Evolutionary conservation across 2,888 invertebrate species (phyloP).

Genomic region (Lasioglossum morio): DNA sequence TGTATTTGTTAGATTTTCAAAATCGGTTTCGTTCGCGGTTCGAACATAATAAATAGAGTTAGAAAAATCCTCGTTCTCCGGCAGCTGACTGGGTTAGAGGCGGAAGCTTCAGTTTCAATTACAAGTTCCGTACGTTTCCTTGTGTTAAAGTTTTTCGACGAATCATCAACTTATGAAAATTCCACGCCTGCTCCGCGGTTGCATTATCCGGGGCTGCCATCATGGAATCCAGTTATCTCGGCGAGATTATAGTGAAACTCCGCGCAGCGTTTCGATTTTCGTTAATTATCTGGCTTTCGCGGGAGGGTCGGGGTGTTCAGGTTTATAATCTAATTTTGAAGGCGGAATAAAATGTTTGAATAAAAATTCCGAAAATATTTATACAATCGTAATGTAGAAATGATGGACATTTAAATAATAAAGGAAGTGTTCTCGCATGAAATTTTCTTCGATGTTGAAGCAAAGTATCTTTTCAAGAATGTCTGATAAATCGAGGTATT

Average conservation of each 20-base stretch:
- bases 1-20: too few relatives aligned
- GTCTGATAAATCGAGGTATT: not conserved
- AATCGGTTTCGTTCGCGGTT: too few relatives aligned
- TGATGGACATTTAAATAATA: too few relatives aligned
- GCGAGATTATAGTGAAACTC: constrained; percentile 10
- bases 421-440: not conserved
- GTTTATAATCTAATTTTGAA: not conserved
- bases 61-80: not conserved
- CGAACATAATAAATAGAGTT: not conserved
- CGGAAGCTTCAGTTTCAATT: not conserved
- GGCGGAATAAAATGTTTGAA: not conserved
- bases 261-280: constrained; percentile 23
- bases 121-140: not conserved
- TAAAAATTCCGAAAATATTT: not conserved
- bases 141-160: not conserved
- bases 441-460: not conserved
- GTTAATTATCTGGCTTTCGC: constrained; percentile 20
- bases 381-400: not conserved
- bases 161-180: not conserved
- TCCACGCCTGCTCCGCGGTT: not conserved
- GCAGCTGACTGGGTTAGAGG: not conserved
- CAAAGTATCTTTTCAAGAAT: not conserved
- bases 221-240: constrained; percentile 7
- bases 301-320: not conserved
- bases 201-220: not conserved